A percentile compares a stretch with the other conserved stretches of the same genome.
phyloP scores from a whole-genome alignment of 92 coral and sea anemone genomes.

The Parazoanthus swiftii region DNA sequence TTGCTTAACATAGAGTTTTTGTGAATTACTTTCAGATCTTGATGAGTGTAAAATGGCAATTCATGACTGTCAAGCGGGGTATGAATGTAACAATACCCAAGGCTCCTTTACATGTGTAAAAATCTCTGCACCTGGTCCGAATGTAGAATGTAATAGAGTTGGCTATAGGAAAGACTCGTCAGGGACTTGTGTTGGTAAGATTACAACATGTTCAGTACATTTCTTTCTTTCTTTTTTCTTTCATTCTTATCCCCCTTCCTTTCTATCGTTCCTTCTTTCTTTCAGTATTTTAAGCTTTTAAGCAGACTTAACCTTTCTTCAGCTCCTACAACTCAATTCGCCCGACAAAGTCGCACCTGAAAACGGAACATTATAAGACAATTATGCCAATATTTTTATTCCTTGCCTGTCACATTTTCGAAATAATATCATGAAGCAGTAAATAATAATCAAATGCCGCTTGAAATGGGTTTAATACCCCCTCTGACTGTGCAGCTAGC shows the following conservation, averaged over 20 bases:
- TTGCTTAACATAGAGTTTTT: neutral
- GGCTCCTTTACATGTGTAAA: conserved; percentile 30
- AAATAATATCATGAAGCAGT: neutral
- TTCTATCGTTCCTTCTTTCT: too few relatives aligned
- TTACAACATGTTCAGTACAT: neutral
- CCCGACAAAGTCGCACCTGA: neutral
- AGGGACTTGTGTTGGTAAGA: conserved; percentile 9
- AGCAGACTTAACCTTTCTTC: neutral
- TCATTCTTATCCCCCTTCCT: neutral
- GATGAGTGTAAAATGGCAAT: conserved; percentile 2
- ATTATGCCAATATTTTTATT: too few relatives aligned
- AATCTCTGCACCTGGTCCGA: neutral
- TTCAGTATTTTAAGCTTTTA: too few relatives aligned
- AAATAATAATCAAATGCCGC: neutral
- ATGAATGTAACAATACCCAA: neutral
- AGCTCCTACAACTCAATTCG: neutral
- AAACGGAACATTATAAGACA: too few relatives aligned
- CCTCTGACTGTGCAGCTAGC: neutral
- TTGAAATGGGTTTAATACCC: neutral
- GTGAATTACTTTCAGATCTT: neutral
- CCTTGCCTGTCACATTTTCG: neutral
- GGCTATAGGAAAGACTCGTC: conserved; percentile 14
- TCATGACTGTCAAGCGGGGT: neutral
- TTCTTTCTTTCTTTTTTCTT: neutral
- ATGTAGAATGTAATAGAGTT: neutral